phyloP scores from a whole-genome alignment of 2,888 invertebrate genomes.

The Aspidiotus destructor region DNA sequence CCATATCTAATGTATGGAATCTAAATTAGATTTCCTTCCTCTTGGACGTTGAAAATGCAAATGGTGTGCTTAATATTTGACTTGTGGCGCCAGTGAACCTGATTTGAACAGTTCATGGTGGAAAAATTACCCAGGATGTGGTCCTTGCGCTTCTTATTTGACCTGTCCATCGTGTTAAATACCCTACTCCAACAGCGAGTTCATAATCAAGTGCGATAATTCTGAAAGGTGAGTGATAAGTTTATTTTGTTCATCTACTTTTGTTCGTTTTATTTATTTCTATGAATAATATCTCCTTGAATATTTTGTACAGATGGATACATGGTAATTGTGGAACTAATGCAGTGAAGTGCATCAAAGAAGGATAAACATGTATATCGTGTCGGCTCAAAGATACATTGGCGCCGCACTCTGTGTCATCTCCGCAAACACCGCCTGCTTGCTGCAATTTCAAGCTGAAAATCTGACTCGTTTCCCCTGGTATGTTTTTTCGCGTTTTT shows the following conservation, averaged over 20 bases:
- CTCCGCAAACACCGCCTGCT: constrained; percentile 42
- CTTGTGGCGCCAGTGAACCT: constrained; percentile 77
- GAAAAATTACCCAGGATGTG: constrained; percentile 84
- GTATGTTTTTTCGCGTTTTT: constrained; percentile 35
- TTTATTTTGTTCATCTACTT: constrained; percentile 4
- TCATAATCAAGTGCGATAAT: constrained; percentile 87
- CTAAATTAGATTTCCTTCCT: constrained; percentile 86
- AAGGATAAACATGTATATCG: constrained; percentile 79
- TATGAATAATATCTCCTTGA: no score
- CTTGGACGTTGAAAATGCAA: constrained; percentile 97
- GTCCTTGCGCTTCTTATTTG: constrained; percentile 81
- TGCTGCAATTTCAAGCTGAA: constrained; percentile 38
- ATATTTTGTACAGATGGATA: constrained; percentile 73
- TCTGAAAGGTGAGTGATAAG: constrained; percentile 60
- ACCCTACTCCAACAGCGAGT: constrained; percentile 78
- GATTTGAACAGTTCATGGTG: constrained; percentile 68
- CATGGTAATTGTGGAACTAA: constrained; percentile 87
- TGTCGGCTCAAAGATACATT: constrained; percentile 77
- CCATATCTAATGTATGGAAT: constrained; percentile 97
- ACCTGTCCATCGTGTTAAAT: constrained; percentile 78
- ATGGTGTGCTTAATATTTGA: constrained; percentile 86
- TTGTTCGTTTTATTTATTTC: no score
- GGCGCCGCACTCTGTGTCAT: constrained; percentile 59
- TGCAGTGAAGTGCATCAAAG: constrained; percentile 82
- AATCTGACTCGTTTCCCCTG: constrained; percentile 44